Base-by-base conservation (phyloP, 2,113 vertebrate genomes). In the Varanus komodoensis region DNA sequence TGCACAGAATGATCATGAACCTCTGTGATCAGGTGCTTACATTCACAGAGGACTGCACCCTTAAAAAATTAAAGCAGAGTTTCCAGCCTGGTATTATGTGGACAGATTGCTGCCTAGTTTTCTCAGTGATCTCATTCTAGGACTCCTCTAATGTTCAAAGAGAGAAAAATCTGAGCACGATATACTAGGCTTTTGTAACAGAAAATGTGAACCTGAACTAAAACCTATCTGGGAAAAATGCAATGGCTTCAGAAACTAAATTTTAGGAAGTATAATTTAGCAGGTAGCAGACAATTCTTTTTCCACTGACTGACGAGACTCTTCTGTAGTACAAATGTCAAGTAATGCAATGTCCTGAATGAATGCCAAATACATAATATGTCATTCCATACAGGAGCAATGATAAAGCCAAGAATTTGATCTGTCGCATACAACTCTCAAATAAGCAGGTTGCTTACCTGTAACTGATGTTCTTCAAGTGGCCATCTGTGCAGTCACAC, bases 311-410 rank as follows among this genome's bases (percentile, higher is more conserved):
- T 88, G 50, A 48, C 14, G 29, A 6, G 32, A 32, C 15, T n/a
- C 3, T 54, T 14, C 48, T 81, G 12, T 54, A 84, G 19, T 52
- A 9, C 64, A 38, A 52, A 81, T 50, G 48, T 38, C 32, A 83
- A 27, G 82, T 48, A 78, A 57, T 21, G 4, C 0, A 0, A 0
- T 15, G 4, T 4, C 57, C 52, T n/a, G 74, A 48, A 2, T 21
- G 64, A n/a, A 15, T 0, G 3, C 15, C 67, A 88, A 8, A 67
- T 61, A 78, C 17, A 14, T 64, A 68, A 64, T 1, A 8, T 73
- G 17, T 12, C 4, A 73, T 50, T 4, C 12, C 44, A 0, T 23
- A 74, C 75, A 81, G 69, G 80, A 27, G 54, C 50, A 27, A 4
- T 48, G 27, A n/a, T 6, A 38, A 17, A 50, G 25, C 68, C 73